These are phyloP conservation scores for Bombus cullumanus DNA, from an alignment of 1,140 invertebrate genomes.

Conservation along the genomic window DNA sequence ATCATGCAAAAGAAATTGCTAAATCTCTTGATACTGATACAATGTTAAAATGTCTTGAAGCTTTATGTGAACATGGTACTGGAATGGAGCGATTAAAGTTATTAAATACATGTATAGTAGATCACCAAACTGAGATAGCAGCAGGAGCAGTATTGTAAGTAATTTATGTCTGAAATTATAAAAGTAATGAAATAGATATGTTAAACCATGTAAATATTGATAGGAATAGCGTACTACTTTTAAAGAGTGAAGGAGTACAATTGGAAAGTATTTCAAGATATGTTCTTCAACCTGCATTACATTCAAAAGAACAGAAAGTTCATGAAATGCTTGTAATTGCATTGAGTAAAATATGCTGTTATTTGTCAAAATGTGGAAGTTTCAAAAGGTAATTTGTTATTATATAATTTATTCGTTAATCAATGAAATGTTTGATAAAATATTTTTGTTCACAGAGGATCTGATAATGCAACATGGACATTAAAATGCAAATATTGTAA, in stretches of 20 bases:
- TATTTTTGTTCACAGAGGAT: slow-evolving; percentile 64
- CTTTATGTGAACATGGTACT: slow-evolving; percentile 64
- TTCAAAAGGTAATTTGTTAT: slow-evolving; percentile 69
- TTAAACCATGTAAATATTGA: slow-evolving; percentile 7
- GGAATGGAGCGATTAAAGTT: slow-evolving; percentile 67
- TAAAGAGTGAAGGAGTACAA: slow-evolving; percentile 64
- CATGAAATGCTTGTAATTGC: slow-evolving; percentile 70
- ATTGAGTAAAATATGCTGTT: slow-evolving; percentile 74
- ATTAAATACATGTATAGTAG: slow-evolving; percentile 64
- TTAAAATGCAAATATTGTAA: slow-evolving; percentile 75
- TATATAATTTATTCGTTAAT: background rate
- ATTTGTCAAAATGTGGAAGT: slow-evolving; percentile 69
- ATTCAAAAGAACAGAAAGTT: slow-evolving; percentile 61
- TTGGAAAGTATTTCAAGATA: slow-evolving; percentile 70
- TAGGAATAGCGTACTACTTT: slow-evolving; percentile 67
- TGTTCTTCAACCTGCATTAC: slow-evolving; percentile 72
- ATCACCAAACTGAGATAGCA: slow-evolving; percentile 65
- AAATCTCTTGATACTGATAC: slow-evolving; percentile 66
- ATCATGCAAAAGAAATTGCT: slow-evolving; percentile 53
- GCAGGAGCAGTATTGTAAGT: slow-evolving; percentile 72
- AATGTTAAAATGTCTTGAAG: slow-evolving; percentile 73
- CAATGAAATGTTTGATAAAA: slow-evolving; percentile 11
- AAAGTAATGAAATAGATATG: background rate
- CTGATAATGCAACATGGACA: slow-evolving; percentile 65
- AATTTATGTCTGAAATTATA: slow-evolving; percentile 32